These are phyloP conservation scores for Myiothlypis chrysogaster DNA, from an alignment of 2,797 vertebrate genomes.

Conservation along the genomic window DNA sequence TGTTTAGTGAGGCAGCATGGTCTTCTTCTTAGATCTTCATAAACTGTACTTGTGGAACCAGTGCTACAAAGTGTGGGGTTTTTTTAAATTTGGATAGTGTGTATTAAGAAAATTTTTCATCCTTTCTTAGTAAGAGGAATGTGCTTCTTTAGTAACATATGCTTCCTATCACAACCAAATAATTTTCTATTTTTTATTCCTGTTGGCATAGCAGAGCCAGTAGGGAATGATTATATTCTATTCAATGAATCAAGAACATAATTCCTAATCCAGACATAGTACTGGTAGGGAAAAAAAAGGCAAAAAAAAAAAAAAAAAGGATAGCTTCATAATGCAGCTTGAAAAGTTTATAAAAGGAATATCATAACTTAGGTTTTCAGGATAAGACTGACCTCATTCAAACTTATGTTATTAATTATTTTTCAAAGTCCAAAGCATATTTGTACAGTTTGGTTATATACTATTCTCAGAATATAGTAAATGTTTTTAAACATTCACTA, in stretches of 20 bases:
- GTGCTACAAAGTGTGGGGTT: neutral
- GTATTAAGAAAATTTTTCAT: constrained; percentile 6
- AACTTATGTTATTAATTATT: neutral
- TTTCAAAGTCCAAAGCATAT: neutral
- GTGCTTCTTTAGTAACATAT: constrained; percentile 7
- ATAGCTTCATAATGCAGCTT: neutral
- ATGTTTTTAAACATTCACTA: neutral
- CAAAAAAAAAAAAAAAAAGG: neutral
- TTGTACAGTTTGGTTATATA: neutral
- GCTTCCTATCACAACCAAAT: constrained; percentile 16
- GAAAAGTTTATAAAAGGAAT: neutral
- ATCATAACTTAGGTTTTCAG: neutral
- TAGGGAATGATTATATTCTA: neutral
- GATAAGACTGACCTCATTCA: neutral
- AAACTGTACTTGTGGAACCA: neutral
- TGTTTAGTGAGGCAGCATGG: neutral
- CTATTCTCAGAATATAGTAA: neutral
- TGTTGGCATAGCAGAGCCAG: neutral
- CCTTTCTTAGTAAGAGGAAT: neutral
- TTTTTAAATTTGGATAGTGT: neutral
- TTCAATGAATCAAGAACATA: constrained; percentile 16
- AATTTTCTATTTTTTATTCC: constrained; percentile 21
- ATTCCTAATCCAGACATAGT: neutral
- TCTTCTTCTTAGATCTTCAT: neutral
- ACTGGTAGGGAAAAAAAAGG: neutral